Conservation (phyloP, 2,888 invertebrate genomes). For the Andrena marginata region DNA sequence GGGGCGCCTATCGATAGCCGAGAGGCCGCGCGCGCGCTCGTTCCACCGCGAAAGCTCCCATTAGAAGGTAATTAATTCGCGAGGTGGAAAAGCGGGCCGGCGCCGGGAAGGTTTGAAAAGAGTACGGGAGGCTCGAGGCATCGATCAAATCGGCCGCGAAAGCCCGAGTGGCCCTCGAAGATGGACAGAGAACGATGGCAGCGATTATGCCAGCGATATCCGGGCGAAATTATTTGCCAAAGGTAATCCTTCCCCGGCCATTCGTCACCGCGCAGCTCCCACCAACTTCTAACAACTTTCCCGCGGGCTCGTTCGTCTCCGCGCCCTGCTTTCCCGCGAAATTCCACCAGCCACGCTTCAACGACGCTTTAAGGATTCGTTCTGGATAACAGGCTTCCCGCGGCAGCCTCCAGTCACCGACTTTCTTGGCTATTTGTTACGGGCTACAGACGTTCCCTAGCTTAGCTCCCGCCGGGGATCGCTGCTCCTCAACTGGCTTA, state of each 20-base stretch:
- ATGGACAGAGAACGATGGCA: constrained; percentile 26
- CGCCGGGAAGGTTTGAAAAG: constrained; percentile 12
- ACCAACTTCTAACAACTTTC: constrained; percentile 18
- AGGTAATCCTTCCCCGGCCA: constrained; percentile 54
- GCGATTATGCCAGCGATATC: constrained; percentile 35
- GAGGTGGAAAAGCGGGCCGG: constrained; percentile 17
- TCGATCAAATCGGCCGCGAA: constrained; percentile 42
- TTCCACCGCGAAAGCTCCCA: constrained; percentile 14
- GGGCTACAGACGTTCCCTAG: neutral
- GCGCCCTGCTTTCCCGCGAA: neutral
- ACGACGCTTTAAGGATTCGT: constrained; percentile 7
- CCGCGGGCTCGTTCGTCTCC: constrained; percentile 27
- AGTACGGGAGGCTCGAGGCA: neutral
- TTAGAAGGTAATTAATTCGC: constrained; percentile 43
- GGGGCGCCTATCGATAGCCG: constrained; percentile 14
- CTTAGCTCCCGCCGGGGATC: too few species aligned
- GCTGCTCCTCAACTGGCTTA: too few species aligned
- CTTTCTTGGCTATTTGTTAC: constrained; percentile 14
- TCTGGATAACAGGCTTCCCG: neutral
- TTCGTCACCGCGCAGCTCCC: constrained; percentile 36
- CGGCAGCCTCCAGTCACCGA: neutral
- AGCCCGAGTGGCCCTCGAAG: constrained; percentile 3
- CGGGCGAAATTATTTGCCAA: constrained; percentile 52
- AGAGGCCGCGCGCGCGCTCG: neutral
- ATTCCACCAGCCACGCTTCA: neutral